phyloP scores from a whole-genome alignment of 1,140 invertebrate species.

The Zelostemma sp. region DNA sequence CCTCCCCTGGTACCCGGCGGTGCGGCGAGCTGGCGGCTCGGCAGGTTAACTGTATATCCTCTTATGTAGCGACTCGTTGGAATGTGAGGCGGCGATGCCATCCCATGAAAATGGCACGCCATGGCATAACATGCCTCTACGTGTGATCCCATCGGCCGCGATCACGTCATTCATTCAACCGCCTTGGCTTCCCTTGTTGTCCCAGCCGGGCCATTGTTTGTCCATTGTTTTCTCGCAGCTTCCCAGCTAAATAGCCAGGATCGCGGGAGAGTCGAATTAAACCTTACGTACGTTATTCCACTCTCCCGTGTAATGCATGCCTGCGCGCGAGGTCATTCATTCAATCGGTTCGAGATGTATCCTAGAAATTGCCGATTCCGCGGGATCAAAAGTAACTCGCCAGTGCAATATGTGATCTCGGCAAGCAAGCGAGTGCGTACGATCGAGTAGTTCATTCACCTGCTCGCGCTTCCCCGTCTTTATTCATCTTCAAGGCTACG shows the following conservation, averaged over 20 bases:
- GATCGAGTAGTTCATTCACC: slow-evolving; percentile 65
- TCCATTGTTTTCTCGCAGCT: slow-evolving; percentile 48
- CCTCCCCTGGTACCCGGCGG: slow-evolving; percentile 49
- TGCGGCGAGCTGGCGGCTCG: slow-evolving; percentile 45
- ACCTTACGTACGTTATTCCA: slow-evolving; percentile 29
- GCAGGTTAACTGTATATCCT: slow-evolving; percentile 63
- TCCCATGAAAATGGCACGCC: slow-evolving; percentile 51
- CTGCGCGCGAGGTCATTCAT: slow-evolving; percentile 56
- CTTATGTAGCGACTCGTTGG: slow-evolving; percentile 54
- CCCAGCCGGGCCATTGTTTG: slow-evolving; percentile 7
- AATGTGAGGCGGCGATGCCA: slow-evolving; percentile 52
- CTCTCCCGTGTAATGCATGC: slow-evolving; percentile 45
- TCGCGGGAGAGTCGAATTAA: slow-evolving; percentile 29
- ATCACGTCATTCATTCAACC: slow-evolving; percentile 60
- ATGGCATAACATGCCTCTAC: slow-evolving; percentile 29
- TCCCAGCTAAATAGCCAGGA: slow-evolving; percentile 24
- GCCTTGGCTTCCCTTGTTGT: slow-evolving; percentile 24
- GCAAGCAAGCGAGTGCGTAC: slow-evolving; percentile 46
- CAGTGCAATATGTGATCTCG: slow-evolving; percentile 56
- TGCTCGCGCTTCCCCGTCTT: slow-evolving; percentile 51
- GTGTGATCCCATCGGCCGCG: slow-evolving; percentile 27
- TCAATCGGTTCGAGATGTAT: slow-evolving; percentile 43
- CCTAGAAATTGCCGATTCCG: slow-evolving; percentile 21
- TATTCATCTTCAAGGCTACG: slow-evolving; percentile 10
- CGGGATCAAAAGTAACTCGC: slow-evolving; percentile 42